Evolutionary conservation across 2,888 invertebrate species (phyloP).

Genomic region (Eupithecia exiguata): DNA sequence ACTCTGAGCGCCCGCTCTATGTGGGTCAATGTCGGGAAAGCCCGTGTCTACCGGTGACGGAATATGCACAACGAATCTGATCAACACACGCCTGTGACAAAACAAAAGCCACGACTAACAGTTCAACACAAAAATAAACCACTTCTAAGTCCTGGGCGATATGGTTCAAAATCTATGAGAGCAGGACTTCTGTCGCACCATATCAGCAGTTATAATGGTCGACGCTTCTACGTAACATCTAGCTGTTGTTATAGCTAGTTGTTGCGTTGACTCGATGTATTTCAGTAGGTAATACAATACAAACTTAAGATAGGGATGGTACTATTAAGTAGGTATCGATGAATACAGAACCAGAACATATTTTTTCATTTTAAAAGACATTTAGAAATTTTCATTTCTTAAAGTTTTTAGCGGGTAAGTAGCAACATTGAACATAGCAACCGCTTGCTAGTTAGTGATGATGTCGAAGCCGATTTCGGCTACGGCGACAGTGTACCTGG

Average conservation of each 20-base stretch:
- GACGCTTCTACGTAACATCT: slow-evolving; percentile 17
- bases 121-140: slow-evolving; percentile 47
- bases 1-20: slow-evolving; percentile 83
- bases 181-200: slow-evolving; percentile 19
- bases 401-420: no score
- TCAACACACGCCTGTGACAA: slow-evolving; percentile 78
- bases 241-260: not conserved
- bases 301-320: not conserved
- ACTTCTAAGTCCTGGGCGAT: slow-evolving; percentile 55
- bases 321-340: not conserved
- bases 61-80: slow-evolving; percentile 84
- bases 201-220: slow-evolving; percentile 12
- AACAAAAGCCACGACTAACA: slow-evolving; percentile 71
- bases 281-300: not conserved
- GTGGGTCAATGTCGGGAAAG: slow-evolving; percentile 85
- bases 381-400: no score
- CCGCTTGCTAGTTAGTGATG: no score
- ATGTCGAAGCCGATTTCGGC: no score
- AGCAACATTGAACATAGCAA: no score
- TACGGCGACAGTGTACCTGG: no score
- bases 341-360: not conserved
- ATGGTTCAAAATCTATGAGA: slow-evolving; percentile 57
- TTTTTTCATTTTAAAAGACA: not conserved
- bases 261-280: not conserved
- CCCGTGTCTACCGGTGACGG: slow-evolving; percentile 84